Base-by-base conservation (phyloP, 2,113 vertebrate species). In the Lophius piscatorius region DNA sequence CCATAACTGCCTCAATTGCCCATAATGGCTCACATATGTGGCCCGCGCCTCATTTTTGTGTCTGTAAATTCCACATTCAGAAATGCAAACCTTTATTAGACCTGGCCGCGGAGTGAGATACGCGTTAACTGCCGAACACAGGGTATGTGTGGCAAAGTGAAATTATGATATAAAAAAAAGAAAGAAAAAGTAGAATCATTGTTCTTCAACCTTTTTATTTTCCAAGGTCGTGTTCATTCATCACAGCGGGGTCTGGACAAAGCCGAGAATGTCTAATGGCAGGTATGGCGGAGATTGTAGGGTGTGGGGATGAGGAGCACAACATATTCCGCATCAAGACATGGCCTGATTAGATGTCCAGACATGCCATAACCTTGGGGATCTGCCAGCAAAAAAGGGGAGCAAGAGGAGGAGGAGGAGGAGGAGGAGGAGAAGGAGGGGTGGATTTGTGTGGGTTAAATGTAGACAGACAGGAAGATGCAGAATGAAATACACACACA, bases 311-410 rank as follows among this genome's bases (percentile, higher is more conserved):
- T 73, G 84, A 83, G 74, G 81, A 66, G 67, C 73, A 84, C 76
- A 87, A 63, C 71, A 75, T 74, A 85, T 82, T 81, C 81, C 78
- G 62, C 65, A 76, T 70, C 52, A 70, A 73, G 63, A 75, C 83
- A 65, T 70, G 82, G 50, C 74, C 79, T 87, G 87, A 90, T 90
- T 87, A 90, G 84, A 90, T 85, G 83, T 84, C 87, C 88, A 90
- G 86, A 89, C 83, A 72, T 78, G 78, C 82, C 80, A 78, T 87
- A 90, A 91, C 90, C 90, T 92, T 91, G 88, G 83, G 80, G 81
- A 82, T 71, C 67, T 70, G 76, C 51, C 71, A 66, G 59, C 16
- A 45, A 54, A 49, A 74, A 66, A 31, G 42, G 49, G 75, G 69
- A 70, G 57, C 21, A 57, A 46, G 55, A 51, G n/a, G n/a, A n/a